Conservation (phyloP, 1,140 invertebrate genomes). For the Diachasma alloeum region DNA sequence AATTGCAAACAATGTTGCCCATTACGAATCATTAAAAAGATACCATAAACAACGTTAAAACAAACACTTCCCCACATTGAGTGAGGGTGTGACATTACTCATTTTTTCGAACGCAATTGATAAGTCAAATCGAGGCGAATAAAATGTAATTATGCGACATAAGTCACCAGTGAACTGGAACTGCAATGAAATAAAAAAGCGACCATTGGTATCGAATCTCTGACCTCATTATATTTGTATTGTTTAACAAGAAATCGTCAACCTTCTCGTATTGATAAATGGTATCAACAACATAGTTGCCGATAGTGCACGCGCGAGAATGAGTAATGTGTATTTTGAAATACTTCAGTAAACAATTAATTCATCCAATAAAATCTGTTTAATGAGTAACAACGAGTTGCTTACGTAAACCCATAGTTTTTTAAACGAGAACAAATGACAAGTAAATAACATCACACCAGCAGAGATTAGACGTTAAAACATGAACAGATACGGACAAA, state of each 20-base stretch:
- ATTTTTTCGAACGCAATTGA: background rate
- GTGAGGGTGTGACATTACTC: background rate
- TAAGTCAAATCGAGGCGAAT: background rate
- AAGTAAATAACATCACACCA: background rate
- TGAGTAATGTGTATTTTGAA: background rate
- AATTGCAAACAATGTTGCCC: slow-evolving; percentile 38
- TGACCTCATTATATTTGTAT: slow-evolving; percentile 6
- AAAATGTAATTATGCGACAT: background rate
- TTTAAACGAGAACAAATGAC: background rate
- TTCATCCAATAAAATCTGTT: background rate
- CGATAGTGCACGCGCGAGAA: background rate
- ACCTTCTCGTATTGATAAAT: background rate
- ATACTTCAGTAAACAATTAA: background rate
- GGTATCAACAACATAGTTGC: background rate
- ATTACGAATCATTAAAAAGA: background rate
- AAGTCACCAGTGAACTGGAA: slow-evolving; percentile 21
- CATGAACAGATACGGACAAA: background rate
- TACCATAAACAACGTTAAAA: background rate
- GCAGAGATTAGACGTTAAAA: background rate
- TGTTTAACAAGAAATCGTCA: background rate
- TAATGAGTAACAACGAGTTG: background rate
- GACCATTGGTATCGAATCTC: background rate
- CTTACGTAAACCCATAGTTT: background rate
- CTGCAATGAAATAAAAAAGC: background rate
- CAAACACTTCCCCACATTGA: background rate